Percentiles rank a stretch among this genome's conserved stretches.
phyloP scores from a whole-genome alignment of 1,140 invertebrate species.

The Nomia melanderi region DNA sequence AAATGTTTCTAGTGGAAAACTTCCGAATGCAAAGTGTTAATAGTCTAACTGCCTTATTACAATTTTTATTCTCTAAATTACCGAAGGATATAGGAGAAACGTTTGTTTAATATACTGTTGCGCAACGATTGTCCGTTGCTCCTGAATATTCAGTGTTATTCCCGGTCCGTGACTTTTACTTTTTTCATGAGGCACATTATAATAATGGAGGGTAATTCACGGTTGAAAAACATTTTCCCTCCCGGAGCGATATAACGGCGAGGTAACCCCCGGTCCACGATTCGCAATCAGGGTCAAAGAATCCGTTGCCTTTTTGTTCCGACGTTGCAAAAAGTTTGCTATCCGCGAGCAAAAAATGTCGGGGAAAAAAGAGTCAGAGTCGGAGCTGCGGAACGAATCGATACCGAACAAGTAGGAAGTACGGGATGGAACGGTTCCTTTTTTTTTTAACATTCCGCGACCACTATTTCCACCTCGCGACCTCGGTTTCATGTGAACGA shows the following conservation, averaged over 20 bases:
- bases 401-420: not conserved
- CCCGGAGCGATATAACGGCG: not conserved
- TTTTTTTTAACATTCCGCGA: not conserved
- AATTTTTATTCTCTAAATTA: too few relatives aligned
- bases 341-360: not conserved
- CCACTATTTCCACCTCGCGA: not conserved
- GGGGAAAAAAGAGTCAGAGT: not conserved
- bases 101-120: too few relatives aligned
- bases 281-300: constrained; percentile 24
- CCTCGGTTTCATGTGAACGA: not conserved
- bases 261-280: not conserved
- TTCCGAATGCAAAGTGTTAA: too few relatives aligned
- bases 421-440: not conserved
- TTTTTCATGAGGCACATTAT: too few relatives aligned
- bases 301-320: constrained; percentile 29
- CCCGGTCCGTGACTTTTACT: too few relatives aligned
- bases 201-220: too few relatives aligned
- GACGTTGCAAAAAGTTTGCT: constrained; percentile 41
- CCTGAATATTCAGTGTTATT: too few relatives aligned
- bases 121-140: too few relatives aligned
- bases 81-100: too few relatives aligned
- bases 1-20: too few relatives aligned
- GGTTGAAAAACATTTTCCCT: too few relatives aligned
- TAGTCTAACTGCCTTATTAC: too few relatives aligned
- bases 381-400: not conserved